Evolutionary conservation across 2,113 vertebrate genomes (phyloP), one percentile per base, ranked within the genome.

Genomic region (Salminus brasiliensis): DNA sequence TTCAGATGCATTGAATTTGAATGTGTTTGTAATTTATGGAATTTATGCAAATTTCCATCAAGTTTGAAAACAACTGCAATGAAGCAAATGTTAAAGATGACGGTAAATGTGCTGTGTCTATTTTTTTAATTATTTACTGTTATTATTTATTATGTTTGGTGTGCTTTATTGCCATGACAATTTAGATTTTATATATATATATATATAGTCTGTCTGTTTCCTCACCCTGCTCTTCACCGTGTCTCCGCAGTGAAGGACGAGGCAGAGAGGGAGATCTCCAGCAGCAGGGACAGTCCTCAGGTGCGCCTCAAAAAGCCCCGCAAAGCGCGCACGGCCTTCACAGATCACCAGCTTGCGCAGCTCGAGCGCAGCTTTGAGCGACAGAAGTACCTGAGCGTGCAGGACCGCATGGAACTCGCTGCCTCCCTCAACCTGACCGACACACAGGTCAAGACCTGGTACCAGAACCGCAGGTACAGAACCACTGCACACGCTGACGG

Each of bases 401-500:
- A 99, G 91, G 98, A 99, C 93, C 94, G 98, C 81, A 99, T 99
- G 98, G 98, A 99, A 84, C 94, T 99, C 83, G 97, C 98, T 10
- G 97, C 97, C 11, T 98, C 98, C 0, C 97, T 99, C 87, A 98
- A 98, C 93, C 96, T 99, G 87, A 98, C 96, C 36, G 98, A 99
- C 95, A 99, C 98, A 25, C 97, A 99, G 91, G 98, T 99, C 89
- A 99, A 99, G 92, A 99, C 98, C 88, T 99, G 98, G 97, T 99
- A 99, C 95, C 97, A 99, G 93, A 99, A 99, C 94, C 92, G 98
- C 86, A 98, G 97, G 97, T 98, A 68, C 30, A 47, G 57, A 45
- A 21, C 3, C 16, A 15, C 18, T 4, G 9, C 4, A 21, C 47
- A 49, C 47, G 21, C 45, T n/a, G 5, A 29, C 47, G 45, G 25